phyloP scores from a whole-genome alignment of 2,113 vertebrate genomes.

The Dendropsophus ebraccatus region DNA sequence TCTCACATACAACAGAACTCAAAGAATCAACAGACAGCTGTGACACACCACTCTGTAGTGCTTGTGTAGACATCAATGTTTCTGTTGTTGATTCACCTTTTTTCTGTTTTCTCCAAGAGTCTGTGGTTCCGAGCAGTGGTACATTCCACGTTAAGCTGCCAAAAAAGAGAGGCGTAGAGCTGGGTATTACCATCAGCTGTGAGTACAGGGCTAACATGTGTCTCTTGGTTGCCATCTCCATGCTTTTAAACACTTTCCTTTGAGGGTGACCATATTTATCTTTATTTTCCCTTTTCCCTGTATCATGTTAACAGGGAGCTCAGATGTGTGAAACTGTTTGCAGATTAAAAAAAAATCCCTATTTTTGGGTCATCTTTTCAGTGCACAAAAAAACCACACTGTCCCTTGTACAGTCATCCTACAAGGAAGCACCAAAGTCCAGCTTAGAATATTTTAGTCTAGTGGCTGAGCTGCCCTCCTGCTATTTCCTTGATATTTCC shows the following conservation, averaged over 20 bases:
- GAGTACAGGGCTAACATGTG: conserved; percentile 68
- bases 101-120: conserved; percentile 75
- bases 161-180: conserved; percentile 92
- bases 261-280: not conserved
- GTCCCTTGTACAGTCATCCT: no score
- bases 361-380: no score
- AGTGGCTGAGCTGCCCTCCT: not conserved
- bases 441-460: not conserved
- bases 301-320: no score
- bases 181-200: conserved; percentile 98
- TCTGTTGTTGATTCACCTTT: no score
- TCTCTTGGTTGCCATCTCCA: not conserved
- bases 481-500: not conserved
- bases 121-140: conserved; percentile 96
- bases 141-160: conserved; percentile 97
- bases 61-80: no score
- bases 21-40: no score
- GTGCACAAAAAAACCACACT: no score
- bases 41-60: no score
- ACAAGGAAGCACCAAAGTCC: not conserved
- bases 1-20: no score
- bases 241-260: not conserved
- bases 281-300: no score
- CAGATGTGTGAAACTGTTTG: no score
- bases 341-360: no score